Evolutionary conservation across 2,888 invertebrate species (phyloP), one percentile per base, ranked within the genome.

Genomic region (Apodemia zela): DNA sequence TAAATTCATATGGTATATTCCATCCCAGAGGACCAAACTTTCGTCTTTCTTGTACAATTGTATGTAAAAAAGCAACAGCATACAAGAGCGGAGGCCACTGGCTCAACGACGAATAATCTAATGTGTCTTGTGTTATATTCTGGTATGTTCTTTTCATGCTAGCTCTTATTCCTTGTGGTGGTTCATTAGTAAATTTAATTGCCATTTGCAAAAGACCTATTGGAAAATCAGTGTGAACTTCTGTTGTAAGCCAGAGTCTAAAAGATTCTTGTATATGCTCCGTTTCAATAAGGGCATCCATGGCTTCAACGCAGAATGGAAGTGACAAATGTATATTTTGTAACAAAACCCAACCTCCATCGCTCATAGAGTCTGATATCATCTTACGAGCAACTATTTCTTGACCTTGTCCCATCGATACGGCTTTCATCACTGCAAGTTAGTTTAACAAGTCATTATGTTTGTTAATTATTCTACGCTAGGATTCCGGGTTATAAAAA

Each of bases 371-470:
- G 69, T 96, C 95, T 54, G 94, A 93, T 74, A 98, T 95, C 92
- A 97, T 94, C 77, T 95, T 94, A 33, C 97, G 93, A 0, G 98
- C 98, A 67, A 96, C 97, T 66, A 92, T 92, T 75, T 96, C 99
- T 90, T 99, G 98, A 0, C 98, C 99, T 93, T 99, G 99, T 3
- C 99, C 99, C 98, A 99, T 98, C 7, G 98, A 99, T 6, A 99
- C 97, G 0, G 97, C 95, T 79, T 96, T 95, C 15, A 97, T 80
- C 65, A 93, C 96, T 97, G 76, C 79, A 68, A 65, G 70, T 67
- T 45, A 18, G 3, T 38, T 38, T 38, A 38, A 38, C 38, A 38
- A 4, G 38, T 38, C 1, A 5, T 33, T 10, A 33, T 10, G 29
- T 4, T 29, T 8, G 33, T 33, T 33, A 10, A 33, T 33, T 2